Evolutionary conservation across 2,888 invertebrate species (phyloP), one percentile per base, ranked within the genome.

Genomic region (Drosophila nr. perissopoda): DNA sequence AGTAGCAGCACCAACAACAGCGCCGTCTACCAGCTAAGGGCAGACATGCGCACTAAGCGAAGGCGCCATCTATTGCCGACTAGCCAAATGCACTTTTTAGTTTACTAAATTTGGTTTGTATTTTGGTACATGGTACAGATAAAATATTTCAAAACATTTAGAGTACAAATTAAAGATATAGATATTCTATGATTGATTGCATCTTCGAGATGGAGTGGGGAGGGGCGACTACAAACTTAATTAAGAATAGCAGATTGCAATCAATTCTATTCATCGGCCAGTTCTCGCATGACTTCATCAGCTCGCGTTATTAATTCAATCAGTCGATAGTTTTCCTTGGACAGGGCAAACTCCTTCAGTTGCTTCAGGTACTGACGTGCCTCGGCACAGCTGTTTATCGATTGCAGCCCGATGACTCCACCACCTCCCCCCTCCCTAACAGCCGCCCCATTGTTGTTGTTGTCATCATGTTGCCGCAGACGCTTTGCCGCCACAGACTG

Each of bases 331-430:
- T 93, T 92, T 57, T 91, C 92, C 69, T 88, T 89, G 53, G 89
- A 78, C 36, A 92, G 73, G 4, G 92, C 92, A 60, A 92, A 92
- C 69, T 92, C 91, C 66, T 92, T 92, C 27, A 92, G 53, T 27
- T 89, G 77, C 64, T 92, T 92, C 65, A 92, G 88, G 76, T 91
- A 92, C 76, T 88, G 91, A 56, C 93, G 91, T 16, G 92, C 92
- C 58, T 91, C 89, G 18, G 77, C 77, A 64, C 91, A 92, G 71
- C 79, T 89, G 48, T 83, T 82, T 61, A 69, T 68, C 21, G 73
- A 46, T 40, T 69, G 60, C n/a, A 38, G 1, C 13, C 27, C 27
- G 11, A n/a, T 16, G 13, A 38, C 27, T 25, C n/a, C 54, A 25
- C 51, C 40, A 49, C 27, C 49, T 46, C 46, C 46, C 0, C 46